Evolutionary conservation across 2,888 invertebrate species (phyloP).

Genomic region (Dermolepida albohirtum): DNA sequence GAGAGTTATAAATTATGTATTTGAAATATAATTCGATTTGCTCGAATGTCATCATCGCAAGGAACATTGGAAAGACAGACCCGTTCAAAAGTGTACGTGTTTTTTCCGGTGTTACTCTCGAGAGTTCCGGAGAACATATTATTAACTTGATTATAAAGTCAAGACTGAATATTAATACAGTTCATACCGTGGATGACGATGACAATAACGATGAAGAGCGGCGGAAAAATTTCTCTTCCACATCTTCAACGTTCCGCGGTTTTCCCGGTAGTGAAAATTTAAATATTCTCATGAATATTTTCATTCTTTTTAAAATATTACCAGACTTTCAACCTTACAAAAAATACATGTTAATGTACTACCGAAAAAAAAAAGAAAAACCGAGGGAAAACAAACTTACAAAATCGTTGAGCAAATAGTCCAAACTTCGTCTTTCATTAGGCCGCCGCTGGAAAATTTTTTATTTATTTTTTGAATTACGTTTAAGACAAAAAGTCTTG

Average conservation of each 20-base stretch:
- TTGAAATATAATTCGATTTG: no score
- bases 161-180: slow-evolving; percentile 39
- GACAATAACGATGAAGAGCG: slow-evolving; percentile 30
- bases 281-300: slow-evolving; percentile 38
- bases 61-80: neutral
- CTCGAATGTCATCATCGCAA: no score
- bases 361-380: slow-evolving; percentile 17
- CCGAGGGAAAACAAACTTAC: slow-evolving; percentile 3
- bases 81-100: slow-evolving; percentile 34
- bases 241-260: slow-evolving; percentile 15
- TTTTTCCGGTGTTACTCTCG: slow-evolving; percentile 32
- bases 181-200: slow-evolving; percentile 33
- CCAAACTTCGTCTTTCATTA: slow-evolving; percentile 25
- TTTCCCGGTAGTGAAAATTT: slow-evolving; percentile 34
- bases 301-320: slow-evolving; percentile 38
- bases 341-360: slow-evolving; percentile 34
- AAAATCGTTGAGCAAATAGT: slow-evolving; percentile 26
- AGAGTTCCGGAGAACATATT: slow-evolving; percentile 30
- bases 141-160: slow-evolving; percentile 39
- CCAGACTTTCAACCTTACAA: slow-evolving; percentile 11
- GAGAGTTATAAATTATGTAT: no score
- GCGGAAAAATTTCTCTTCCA: slow-evolving; percentile 19
- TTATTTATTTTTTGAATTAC: slow-evolving; percentile 32
- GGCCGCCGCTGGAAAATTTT: slow-evolving; percentile 11
- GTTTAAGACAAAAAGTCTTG: slow-evolving; percentile 4